phyloP scores from a whole-genome alignment of 2,113 vertebrate species.

The Alaudala cheleensis region DNA sequence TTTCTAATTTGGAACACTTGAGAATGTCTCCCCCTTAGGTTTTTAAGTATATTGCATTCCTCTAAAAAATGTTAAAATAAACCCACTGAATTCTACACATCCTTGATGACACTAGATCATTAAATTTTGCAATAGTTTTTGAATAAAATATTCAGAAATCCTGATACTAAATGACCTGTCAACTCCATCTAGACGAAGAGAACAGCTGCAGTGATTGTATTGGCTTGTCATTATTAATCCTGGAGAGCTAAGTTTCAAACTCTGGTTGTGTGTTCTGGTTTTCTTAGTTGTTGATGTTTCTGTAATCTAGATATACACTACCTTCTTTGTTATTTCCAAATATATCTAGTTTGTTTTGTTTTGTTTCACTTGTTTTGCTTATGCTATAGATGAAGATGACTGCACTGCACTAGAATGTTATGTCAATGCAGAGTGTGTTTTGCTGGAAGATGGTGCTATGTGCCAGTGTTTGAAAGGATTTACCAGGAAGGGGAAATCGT shows the following conservation, averaged over 20 bases:
- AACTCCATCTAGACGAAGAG: neutral
- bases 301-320: neutral
- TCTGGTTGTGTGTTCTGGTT: neutral
- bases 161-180: neutral
- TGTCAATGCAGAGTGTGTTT: constrained; percentile 76
- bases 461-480: constrained; percentile 87
- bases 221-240: neutral
- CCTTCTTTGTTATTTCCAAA: neutral
- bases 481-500: constrained; percentile 77
- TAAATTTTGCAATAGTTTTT: neutral
- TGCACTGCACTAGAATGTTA: constrained; percentile 78
- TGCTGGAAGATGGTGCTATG: constrained; percentile 63
- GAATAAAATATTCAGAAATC: neutral
- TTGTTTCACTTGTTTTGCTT: neutral
- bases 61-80: neutral
- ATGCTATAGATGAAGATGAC: constrained; percentile 78
- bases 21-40: neutral
- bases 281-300: neutral
- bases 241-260: neutral
- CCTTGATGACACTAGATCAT: neutral
- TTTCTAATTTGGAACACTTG: neutral
- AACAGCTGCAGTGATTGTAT: neutral
- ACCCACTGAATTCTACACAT: neutral
- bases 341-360: neutral
- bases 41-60: neutral